Conservation (phyloP, 2,113 vertebrate genomes). For the Piprites chloris region DNA sequence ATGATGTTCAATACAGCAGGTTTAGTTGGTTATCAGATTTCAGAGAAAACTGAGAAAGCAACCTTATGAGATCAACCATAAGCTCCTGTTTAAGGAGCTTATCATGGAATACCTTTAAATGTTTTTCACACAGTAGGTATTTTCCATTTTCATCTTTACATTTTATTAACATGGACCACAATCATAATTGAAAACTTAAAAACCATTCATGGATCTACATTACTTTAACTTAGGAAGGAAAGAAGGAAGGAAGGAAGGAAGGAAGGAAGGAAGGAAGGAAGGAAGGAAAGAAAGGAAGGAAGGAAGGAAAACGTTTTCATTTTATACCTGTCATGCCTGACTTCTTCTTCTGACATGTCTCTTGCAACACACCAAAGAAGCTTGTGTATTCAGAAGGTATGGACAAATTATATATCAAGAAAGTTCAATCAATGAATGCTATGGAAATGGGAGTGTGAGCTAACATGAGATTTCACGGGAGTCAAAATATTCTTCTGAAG, state of each 20-base stretch:
- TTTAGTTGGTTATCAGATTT: background rate
- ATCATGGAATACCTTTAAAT: background rate
- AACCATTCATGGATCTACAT: background rate
- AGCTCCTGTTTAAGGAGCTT: background rate
- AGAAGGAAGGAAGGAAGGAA: background rate
- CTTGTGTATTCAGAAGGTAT: background rate
- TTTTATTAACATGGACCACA: background rate
- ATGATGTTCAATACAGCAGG: background rate
- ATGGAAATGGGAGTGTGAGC: background rate
- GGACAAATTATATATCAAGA: background rate
- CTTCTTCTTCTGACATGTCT: background rate
- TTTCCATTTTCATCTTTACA: background rate
- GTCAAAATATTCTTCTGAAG: background rate
- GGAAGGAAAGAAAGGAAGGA: background rate
- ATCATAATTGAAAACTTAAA: background rate
- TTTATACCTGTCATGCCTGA: background rate
- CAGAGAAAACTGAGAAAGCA: background rate
- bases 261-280: background rate
- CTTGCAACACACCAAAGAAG: background rate
- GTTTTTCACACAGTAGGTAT: background rate
- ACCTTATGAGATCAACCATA: background rate
- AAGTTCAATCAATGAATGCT: background rate
- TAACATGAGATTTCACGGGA: background rate
- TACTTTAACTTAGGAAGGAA: background rate
- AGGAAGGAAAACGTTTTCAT: background rate